A percentile compares a stretch with the other conserved stretches of the same genome.
Evolutionary conservation across 2,888 invertebrate species (phyloP).

Genomic region (Parnassius smintheus): DNA sequence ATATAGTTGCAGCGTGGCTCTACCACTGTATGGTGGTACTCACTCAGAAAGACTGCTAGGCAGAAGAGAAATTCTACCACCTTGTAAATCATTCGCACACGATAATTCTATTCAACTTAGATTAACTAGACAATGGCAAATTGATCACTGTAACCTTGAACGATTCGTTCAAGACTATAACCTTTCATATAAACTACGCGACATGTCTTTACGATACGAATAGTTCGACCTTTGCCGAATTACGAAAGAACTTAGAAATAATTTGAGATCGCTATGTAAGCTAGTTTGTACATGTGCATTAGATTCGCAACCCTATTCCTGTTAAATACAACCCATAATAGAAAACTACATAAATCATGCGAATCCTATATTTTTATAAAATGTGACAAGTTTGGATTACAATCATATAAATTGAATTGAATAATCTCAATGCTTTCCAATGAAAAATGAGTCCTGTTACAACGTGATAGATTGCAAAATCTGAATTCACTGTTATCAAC

Average conservation of each 20-base stretch:
- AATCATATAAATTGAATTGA: conserved; percentile 25
- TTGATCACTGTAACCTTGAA: conserved; percentile 8
- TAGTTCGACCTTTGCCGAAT: conserved; percentile 21
- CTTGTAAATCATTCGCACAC: no score
- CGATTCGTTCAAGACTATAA: no score
- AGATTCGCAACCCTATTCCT: background rate
- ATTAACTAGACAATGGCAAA: background rate
- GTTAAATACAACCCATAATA: background rate
- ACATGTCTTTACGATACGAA: conserved; percentile 5
- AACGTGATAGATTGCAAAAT: conserved; percentile 7
- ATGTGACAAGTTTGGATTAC: conserved; percentile 22
- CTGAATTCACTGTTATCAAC: background rate
- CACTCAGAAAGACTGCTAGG: no score
- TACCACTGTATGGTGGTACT: no score
- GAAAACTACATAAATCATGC: background rate
- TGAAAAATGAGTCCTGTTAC: conserved; percentile 7
- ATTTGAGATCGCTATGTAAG: conserved; percentile 7
- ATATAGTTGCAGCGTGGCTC: no score
- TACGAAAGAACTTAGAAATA: conserved; percentile 19
- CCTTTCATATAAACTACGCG: conserved; percentile 11
- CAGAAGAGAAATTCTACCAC: no score
- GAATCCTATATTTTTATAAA: conserved; percentile 6
- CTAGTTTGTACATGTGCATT: background rate
- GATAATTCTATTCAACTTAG: no score
- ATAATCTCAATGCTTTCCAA: conserved; percentile 17